Percentiles rank a stretch among this genome's conserved stretches.
These are phyloP conservation scores for Lophotis ruficrista DNA, from an alignment of 2,113 vertebrate species.

Conservation along the genomic window DNA sequence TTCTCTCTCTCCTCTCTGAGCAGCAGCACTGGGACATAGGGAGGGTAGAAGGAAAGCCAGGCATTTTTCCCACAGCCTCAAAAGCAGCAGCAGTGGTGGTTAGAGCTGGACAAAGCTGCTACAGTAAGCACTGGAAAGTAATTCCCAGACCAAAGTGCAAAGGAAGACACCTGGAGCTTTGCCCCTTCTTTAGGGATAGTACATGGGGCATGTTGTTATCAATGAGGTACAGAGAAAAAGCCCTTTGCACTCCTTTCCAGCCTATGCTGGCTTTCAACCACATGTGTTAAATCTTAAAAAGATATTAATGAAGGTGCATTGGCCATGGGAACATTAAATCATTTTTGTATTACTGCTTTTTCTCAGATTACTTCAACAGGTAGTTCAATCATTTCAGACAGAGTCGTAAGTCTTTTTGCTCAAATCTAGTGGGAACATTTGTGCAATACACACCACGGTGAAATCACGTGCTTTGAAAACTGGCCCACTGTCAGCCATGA, in stretches of 20 bases:
- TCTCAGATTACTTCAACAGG: neutral
- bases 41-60: neutral
- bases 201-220: neutral
- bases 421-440: neutral
- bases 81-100: neutral
- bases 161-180: neutral
- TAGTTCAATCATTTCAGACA: neutral
- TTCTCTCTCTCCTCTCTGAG: neutral
- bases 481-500: neutral
- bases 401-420: neutral
- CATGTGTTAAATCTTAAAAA: neutral
- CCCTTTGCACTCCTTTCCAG: neutral
- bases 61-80: neutral
- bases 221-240: neutral
- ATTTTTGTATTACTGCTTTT: neutral
- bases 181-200: neutral
- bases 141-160: neutral
- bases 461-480: neutral
- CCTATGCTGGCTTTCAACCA: neutral
- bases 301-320: neutral
- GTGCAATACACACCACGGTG: rapidly evolving
- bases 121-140: neutral
- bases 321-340: neutral
- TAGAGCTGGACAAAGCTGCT: neutral
- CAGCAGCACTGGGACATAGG: neutral